These are phyloP conservation scores for Lethenteron reissneri DNA, from an alignment of 2,113 vertebrate species.

Conservation along the genomic window DNA sequence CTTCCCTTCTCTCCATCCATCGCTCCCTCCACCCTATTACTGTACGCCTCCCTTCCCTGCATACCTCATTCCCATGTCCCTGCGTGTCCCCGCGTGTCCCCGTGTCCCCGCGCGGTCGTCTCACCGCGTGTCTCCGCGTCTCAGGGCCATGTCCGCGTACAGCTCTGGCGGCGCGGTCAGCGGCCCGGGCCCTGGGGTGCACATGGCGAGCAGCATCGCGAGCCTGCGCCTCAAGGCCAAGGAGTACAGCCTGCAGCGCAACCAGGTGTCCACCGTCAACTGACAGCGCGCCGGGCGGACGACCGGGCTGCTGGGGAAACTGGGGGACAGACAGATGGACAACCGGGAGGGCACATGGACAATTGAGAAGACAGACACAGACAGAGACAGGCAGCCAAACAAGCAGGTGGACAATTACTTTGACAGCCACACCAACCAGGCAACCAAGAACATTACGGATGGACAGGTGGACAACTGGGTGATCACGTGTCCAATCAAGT, in stretches of 20 bases:
- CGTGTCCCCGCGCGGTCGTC: background rate
- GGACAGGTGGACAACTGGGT: too few species aligned
- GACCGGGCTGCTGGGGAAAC: too few species aligned
- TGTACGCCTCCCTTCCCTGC: too few species aligned
- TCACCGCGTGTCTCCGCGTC: constrained; percentile 11
- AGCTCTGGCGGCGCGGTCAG: constrained; percentile 71
- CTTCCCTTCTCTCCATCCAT: constrained; percentile 19
- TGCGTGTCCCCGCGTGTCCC: background rate
- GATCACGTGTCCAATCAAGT: too few species aligned
- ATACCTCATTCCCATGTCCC: too few species aligned
- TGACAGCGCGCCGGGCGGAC: background rate
- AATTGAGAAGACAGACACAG: too few species aligned
- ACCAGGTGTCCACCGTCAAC: constrained; percentile 86
- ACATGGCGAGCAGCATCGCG: constrained; percentile 98
- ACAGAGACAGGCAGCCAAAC: too few species aligned
- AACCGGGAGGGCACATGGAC: too few species aligned
- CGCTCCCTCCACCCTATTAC: constrained; percentile 15
- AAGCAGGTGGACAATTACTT: too few species aligned
- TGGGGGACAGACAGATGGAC: too few species aligned
- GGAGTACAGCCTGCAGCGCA: constrained; percentile 92
- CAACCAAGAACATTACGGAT: too few species aligned
- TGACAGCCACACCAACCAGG: too few species aligned
- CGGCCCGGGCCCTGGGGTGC: constrained; percentile 80
- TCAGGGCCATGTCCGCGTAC: constrained; percentile 83
- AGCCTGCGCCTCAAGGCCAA: constrained; percentile 99